Evolutionary conservation across 2,888 invertebrate species (phyloP).

Genomic region (Metallyticus violacea): DNA sequence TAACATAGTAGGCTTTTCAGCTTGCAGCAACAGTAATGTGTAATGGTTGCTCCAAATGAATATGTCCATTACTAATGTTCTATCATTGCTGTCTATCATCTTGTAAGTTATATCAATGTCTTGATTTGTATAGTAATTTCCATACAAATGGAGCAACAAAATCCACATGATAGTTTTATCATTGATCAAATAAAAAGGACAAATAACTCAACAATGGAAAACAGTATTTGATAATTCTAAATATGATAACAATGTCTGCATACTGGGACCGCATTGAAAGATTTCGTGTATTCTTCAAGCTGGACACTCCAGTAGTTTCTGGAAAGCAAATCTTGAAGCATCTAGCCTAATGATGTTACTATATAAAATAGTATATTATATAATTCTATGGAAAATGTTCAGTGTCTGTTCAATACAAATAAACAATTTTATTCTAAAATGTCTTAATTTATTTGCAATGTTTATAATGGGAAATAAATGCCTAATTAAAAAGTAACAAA

Average conservation of each 20-base stretch:
- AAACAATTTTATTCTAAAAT: constrained; percentile 15
- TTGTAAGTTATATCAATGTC: constrained; percentile 4
- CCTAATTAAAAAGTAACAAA: too few species aligned
- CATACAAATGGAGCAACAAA: background rate
- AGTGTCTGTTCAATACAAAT: constrained; percentile 22
- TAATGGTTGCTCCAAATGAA: background rate
- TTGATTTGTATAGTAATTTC: background rate
- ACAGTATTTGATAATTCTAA: background rate
- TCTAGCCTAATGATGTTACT: constrained; percentile 1
- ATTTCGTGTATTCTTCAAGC: background rate
- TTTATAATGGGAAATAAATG: too few species aligned
- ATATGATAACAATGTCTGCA: background rate
- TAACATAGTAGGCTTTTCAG: background rate
- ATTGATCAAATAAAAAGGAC: background rate
- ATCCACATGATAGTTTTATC: background rate
- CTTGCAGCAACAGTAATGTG: background rate
- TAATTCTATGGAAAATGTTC: constrained; percentile 12
- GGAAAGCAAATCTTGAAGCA: background rate
- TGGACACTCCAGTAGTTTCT: background rate
- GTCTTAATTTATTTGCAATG: background rate
- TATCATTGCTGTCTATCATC: background rate
- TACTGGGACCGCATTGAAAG: background rate
- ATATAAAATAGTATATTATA: constrained; percentile 6
- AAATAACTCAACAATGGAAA: background rate
- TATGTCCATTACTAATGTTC: background rate